These are phyloP conservation scores for Xanthostigma xanthostigma DNA, from an alignment of 2,888 invertebrate species.

Conservation along the genomic window DNA sequence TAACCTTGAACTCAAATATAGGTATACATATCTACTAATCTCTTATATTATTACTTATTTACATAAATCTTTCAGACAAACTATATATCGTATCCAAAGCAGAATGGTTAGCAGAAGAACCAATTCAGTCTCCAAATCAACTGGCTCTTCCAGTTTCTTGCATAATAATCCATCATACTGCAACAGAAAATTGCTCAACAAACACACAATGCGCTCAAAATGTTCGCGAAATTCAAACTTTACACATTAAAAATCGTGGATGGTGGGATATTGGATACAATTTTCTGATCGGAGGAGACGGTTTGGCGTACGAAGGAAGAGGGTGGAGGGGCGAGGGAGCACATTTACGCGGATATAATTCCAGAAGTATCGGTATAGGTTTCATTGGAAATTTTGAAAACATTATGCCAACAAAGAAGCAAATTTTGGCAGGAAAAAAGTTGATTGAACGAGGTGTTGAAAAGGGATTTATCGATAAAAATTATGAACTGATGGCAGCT, in stretches of 20 bases:
- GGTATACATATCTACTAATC: too few relatives aligned
- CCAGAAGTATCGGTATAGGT: constrained; percentile 49
- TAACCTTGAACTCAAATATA: too few relatives aligned
- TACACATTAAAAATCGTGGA: constrained; percentile 47
- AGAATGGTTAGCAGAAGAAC: constrained; percentile 48
- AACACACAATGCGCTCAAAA: constrained; percentile 42
- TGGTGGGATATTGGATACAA: constrained; percentile 63
- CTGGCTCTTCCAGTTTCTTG: constrained; percentile 33
- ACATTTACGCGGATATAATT: constrained; percentile 52
- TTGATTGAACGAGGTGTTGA: constrained; percentile 47
- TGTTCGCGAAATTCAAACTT: constrained; percentile 47
- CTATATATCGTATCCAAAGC: constrained; percentile 38
- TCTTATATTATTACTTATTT: too few relatives aligned
- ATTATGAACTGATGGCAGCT: constrained; percentile 54
- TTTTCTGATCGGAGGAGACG: constrained; percentile 67
- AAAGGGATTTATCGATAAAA: constrained; percentile 38
- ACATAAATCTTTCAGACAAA: constrained; percentile 11
- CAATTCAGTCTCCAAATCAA: constrained; percentile 27
- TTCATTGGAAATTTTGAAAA: constrained; percentile 57
- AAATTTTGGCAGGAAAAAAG: constrained; percentile 43
- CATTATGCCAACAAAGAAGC: constrained; percentile 32
- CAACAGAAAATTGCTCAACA: constrained; percentile 39
- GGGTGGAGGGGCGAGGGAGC: constrained; percentile 62
- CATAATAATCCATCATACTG: constrained; percentile 51
- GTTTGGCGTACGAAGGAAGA: constrained; percentile 54